phyloP scores from a whole-genome alignment of 2,113 vertebrate genomes.

The Scomber colias region DNA sequence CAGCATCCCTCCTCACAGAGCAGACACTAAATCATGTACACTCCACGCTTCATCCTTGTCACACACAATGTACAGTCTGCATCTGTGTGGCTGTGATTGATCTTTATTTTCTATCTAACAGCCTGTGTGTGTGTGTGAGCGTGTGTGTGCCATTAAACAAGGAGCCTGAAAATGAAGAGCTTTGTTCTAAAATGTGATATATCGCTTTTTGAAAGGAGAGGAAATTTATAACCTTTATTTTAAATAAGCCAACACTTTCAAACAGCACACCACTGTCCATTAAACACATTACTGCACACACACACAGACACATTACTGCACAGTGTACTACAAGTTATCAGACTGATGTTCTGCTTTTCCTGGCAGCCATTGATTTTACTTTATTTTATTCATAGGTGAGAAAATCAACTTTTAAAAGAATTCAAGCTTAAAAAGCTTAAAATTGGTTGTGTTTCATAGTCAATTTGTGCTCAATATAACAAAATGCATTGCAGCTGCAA shows the following conservation, averaged over 20 bases:
- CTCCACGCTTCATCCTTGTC: conserved; percentile 66
- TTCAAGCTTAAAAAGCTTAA: too few relatives aligned
- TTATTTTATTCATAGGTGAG: too few relatives aligned
- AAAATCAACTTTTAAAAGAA: too few relatives aligned
- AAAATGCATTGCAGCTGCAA: too few relatives aligned
- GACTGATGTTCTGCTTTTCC: too few relatives aligned
- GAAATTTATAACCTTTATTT: conserved; percentile 23
- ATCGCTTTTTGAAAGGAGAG: conserved; percentile 23
- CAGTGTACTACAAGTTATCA: too few relatives aligned
- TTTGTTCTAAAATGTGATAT: conserved; percentile 34
- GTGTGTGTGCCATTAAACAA: conserved; percentile 32
- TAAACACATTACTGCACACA: neutral
- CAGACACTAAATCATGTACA: conserved; percentile 67
- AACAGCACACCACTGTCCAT: neutral
- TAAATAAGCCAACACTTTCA: neutral
- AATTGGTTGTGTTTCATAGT: too few relatives aligned
- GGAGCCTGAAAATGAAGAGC: conserved; percentile 20
- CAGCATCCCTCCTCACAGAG: conserved; percentile 38
- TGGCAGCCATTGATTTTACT: too few relatives aligned
- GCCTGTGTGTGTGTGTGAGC: neutral
- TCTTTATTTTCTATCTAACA: conserved; percentile 60
- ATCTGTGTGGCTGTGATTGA: conserved; percentile 64
- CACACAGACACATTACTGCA: too few relatives aligned
- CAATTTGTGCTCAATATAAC: too few relatives aligned
- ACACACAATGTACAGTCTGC: conserved; percentile 59